Conservation (phyloP, 2,113 vertebrate species). For the Vireo altiloquus region DNA sequence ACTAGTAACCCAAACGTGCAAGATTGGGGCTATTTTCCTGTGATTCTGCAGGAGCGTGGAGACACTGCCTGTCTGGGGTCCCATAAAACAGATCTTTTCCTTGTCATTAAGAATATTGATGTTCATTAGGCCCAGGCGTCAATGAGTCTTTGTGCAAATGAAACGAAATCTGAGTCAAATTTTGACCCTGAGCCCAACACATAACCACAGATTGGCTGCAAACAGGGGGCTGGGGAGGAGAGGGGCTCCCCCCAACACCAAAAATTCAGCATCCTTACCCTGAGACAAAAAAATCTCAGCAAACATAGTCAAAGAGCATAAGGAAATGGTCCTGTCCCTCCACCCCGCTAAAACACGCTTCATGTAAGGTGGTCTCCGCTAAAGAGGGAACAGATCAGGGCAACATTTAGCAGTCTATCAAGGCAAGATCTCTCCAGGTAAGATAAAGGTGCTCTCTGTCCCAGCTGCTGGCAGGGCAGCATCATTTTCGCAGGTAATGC, state of each 20-base stretch:
- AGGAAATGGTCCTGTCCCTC: not conserved
- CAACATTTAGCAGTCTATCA: not conserved
- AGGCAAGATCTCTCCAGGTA: not conserved
- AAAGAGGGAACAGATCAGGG: not conserved
- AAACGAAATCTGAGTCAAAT: constrained; percentile 93
- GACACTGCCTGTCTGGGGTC: constrained; percentile 75
- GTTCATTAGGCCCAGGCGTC: constrained; percentile 89
- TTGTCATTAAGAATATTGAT: constrained; percentile 95
- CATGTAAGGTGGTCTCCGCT: not conserved
- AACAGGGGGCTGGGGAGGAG: not conserved
- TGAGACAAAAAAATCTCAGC: not conserved
- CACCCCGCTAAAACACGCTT: not conserved
- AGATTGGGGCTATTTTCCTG: constrained; percentile 25
- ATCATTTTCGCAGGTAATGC: not conserved
- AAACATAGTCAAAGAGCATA: not conserved
- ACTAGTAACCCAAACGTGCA: not conserved
- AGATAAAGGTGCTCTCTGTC: not conserved
- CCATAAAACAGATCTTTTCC: constrained; percentile 82
- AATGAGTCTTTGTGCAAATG: constrained; percentile 94
- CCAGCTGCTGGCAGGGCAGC: not conserved
- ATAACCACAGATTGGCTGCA: constrained; percentile 36
- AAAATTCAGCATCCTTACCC: not conserved
- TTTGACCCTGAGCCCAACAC: constrained; percentile 85
- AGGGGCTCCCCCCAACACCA: not conserved
- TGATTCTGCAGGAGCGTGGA: constrained; percentile 53